These are phyloP conservation scores for Urocyon cinereoargenteus DNA, from an alignment of 2,797 vertebrate species.

Conservation along the genomic window DNA sequence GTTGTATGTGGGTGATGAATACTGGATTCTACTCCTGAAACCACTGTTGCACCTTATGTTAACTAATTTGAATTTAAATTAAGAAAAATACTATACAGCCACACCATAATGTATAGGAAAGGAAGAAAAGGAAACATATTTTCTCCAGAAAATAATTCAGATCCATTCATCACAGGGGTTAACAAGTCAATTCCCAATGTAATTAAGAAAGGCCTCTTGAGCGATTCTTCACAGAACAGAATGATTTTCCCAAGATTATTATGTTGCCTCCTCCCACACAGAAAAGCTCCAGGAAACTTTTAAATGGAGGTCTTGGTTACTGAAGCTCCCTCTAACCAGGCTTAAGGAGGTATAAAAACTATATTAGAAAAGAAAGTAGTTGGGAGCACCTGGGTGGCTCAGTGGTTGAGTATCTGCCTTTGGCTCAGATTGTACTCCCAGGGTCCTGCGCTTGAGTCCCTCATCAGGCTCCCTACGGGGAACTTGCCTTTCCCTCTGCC, in stretches of 20 bases:
- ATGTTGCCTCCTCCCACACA: background rate
- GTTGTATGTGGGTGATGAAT: background rate
- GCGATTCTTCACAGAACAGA: conserved; percentile 32
- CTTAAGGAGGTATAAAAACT: background rate
- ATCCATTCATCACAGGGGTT: background rate
- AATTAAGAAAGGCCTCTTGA: background rate
- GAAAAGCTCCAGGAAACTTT: background rate
- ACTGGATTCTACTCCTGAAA: background rate
- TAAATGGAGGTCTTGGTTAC: background rate
- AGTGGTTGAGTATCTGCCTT: no score
- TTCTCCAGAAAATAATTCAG: background rate
- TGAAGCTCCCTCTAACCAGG: background rate
- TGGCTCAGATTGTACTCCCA: no score
- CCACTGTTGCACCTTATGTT: background rate
- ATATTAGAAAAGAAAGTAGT: background rate
- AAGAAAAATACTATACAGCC: background rate
- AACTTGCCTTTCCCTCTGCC: no score
- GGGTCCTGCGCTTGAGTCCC: no score
- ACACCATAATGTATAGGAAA: background rate
- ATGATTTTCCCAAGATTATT: background rate
- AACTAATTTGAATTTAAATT: background rate
- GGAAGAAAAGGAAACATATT: background rate
- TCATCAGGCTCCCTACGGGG: no score
- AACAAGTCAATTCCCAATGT: background rate
- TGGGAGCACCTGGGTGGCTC: no score